A percentile compares a stretch with the other conserved stretches of the same genome.
phyloP scores from a whole-genome alignment of 2,113 vertebrate genomes.

The Ginglymostoma cirratum region DNA sequence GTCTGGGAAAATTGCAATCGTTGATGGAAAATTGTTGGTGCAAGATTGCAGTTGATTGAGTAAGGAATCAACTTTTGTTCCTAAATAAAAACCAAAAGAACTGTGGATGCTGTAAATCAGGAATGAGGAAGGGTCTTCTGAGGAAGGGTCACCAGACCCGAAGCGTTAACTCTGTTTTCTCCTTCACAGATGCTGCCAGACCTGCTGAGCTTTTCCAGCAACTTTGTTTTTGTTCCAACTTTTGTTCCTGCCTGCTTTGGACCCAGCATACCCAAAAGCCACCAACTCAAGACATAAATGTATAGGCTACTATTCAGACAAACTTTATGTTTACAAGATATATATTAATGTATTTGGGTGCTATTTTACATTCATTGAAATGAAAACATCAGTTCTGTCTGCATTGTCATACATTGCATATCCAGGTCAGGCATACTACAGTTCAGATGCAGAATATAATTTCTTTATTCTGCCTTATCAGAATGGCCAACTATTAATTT shows the following conservation, averaged over 20 bases:
- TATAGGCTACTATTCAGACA: neutral
- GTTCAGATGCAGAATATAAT: neutral
- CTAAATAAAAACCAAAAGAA: no score
- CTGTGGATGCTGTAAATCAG: no score
- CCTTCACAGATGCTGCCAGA: no score
- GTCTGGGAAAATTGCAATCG: neutral
- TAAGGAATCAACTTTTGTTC: neutral
- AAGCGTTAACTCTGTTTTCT: no score
- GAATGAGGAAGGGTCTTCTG: no score
- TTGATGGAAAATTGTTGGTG: neutral
- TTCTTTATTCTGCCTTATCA: neutral
- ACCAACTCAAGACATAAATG: neutral
- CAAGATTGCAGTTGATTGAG: neutral
- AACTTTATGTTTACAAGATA: neutral
- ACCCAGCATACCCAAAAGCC: neutral
- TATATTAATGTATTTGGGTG: neutral
- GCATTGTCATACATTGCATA: neutral
- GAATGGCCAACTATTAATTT: neutral
- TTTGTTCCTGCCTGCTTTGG: neutral
- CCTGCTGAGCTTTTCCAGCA: no score
- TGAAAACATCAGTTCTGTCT: neutral
- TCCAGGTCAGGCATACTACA: neutral
- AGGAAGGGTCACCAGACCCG: no score
- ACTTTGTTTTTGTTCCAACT: no score
- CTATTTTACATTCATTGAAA: neutral